Evolutionary conservation across 1,140 invertebrate genomes (phyloP).

Genomic region (Antheraea pernyi): DNA sequence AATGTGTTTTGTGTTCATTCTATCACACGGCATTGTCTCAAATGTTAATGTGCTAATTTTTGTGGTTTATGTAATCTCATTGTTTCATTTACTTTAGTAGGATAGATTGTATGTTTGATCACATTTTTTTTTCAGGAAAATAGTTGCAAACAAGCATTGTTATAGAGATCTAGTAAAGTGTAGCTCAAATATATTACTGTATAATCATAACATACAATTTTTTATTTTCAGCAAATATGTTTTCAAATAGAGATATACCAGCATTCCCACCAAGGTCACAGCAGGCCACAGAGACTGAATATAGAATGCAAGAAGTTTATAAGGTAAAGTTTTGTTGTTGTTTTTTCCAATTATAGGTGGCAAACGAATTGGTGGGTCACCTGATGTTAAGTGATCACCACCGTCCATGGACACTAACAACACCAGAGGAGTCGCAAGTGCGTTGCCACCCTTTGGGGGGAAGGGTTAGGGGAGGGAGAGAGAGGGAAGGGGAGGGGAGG

Average conservation of each 20-base stretch:
- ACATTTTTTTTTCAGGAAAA: no score
- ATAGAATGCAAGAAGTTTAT: conserved; percentile 86
- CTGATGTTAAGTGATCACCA: no score
- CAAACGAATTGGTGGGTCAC: no score
- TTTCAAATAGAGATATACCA: conserved; percentile 68
- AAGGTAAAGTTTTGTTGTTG: conserved; percentile 43
- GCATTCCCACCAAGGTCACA: conserved; percentile 78
- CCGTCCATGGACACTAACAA: no score
- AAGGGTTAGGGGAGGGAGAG: no score
- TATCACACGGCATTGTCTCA: conserved; percentile 12
- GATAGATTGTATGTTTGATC: background rate
- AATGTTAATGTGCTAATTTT: conserved; percentile 10
- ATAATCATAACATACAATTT: conserved; percentile 16
- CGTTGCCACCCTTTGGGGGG: no score
- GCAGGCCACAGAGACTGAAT: conserved; percentile 83
- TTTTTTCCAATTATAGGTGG: conserved; percentile 1
- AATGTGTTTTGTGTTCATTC: conserved; percentile 12
- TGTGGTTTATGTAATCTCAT: conserved; percentile 16
- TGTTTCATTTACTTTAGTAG: background rate
- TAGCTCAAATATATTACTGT: no score
- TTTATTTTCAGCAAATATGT: conserved; percentile 42
- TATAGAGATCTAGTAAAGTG: no score
- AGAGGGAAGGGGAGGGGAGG: no score
- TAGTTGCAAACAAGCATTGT: background rate
- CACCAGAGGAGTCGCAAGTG: no score